Conservation (phyloP, 2,888 invertebrate species). For the Sericinus montela region DNA sequence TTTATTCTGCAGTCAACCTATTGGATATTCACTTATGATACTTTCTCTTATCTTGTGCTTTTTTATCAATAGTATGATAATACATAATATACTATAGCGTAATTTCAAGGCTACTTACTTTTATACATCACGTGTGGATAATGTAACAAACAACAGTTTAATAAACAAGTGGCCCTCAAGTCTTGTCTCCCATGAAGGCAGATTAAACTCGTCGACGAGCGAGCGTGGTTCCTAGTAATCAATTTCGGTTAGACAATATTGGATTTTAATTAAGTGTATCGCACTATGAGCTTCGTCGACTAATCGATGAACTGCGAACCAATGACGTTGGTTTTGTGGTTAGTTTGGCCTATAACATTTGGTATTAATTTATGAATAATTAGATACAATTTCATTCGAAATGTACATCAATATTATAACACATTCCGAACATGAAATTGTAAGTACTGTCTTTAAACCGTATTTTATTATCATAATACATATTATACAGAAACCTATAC, state of each 20-base stretch:
- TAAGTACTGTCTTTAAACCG: too few relatives aligned
- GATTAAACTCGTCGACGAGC: conserved; percentile 34
- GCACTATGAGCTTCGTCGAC: conserved; percentile 43
- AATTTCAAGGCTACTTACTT: too few relatives aligned
- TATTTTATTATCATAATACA: too few relatives aligned
- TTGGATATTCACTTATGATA: too few relatives aligned
- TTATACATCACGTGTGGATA: background rate
- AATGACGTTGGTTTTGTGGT: conserved; percentile 47
- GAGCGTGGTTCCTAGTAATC: conserved; percentile 60
- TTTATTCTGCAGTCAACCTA: too few relatives aligned
- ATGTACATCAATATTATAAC: background rate
- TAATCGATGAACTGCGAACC: conserved; percentile 51
- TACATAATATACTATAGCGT: too few relatives aligned
- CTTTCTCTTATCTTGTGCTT: too few relatives aligned
- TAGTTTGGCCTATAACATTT: conserved; percentile 37
- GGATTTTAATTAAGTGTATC: conserved; percentile 77
- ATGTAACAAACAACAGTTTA: conserved; percentile 29
- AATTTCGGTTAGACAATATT: conserved; percentile 78
- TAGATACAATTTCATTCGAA: conserved; percentile 4
- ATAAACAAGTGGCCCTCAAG: conserved; percentile 31
- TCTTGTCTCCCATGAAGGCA: conserved; percentile 35
- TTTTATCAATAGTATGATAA: background rate
- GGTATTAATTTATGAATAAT: conserved; percentile 22
- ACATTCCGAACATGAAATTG: too few relatives aligned
- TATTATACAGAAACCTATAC: too few relatives aligned